Evolutionary conservation across 2,888 invertebrate species (phyloP).

Genomic region (Lepidocyrtinus sp.): DNA sequence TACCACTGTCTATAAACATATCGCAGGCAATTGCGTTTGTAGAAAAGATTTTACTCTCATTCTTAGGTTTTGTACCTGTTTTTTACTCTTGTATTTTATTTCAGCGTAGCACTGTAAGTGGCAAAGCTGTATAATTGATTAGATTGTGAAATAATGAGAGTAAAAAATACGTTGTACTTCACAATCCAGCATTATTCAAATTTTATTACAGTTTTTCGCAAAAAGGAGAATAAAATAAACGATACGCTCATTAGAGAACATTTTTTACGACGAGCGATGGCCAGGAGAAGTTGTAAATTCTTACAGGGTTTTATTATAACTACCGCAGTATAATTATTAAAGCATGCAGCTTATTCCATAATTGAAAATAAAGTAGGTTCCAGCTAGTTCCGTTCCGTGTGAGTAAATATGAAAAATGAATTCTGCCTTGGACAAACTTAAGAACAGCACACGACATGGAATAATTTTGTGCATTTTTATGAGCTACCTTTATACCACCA

Average conservation of each 20-base stretch:
- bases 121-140: constrained; percentile 3
- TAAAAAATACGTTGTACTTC: not conserved
- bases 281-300: constrained; percentile 11
- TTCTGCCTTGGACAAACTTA: not conserved
- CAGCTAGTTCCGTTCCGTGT: not conserved
- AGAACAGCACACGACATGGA: not conserved
- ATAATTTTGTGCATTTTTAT: constrained; percentile 15
- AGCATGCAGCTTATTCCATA: not conserved
- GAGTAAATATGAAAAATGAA: constrained; percentile 16
- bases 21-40: constrained; percentile 1
- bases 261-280: constrained; percentile 53
- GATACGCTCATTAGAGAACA: constrained; percentile 52
- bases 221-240: constrained; percentile 8
- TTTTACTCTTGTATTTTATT: too few species aligned
- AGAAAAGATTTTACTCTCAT: not conserved
- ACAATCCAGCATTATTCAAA: not conserved
- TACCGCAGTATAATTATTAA: not conserved
- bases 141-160: not conserved
- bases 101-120: too few species aligned
- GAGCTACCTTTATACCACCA: constrained; percentile 14
- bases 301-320: not conserved
- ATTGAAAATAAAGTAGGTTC: constrained; percentile 47
- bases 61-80: too few species aligned
- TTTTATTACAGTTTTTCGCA: not conserved
- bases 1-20: too few species aligned